Percentiles rank a stretch among this genome's conserved stretches.
Evolutionary conservation across 2,797 vertebrate species (phyloP).

Genomic region (Cygnus olor): DNA sequence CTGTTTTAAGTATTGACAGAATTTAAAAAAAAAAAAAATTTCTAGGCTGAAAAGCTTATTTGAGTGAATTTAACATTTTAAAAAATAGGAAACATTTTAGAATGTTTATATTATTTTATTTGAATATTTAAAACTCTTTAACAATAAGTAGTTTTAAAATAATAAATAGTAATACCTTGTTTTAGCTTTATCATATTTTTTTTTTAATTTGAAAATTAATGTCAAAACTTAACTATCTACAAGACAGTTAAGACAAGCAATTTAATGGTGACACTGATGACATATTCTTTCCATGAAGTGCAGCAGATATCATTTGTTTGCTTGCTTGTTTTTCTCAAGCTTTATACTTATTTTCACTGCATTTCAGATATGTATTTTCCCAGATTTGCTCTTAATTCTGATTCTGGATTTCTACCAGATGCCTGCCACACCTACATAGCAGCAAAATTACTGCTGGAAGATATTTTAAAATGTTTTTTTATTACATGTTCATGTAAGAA

Average conservation of each 20-base stretch:
- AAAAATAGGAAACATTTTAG: not conserved
- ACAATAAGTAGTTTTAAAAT: not conserved
- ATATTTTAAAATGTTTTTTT: not conserved
- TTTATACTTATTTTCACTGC: not conserved
- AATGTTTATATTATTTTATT: not conserved
- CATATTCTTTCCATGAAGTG: not conserved
- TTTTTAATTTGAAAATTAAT: not conserved
- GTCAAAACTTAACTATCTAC: rapidly evolving
- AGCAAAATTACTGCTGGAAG: not conserved
- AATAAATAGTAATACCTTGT: not conserved
- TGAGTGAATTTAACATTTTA: not conserved
- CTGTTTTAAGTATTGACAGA: not conserved
- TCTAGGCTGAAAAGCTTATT: not conserved
- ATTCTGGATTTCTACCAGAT: not conserved
- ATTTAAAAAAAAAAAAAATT: too few relatives aligned
- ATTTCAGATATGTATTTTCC: not conserved
- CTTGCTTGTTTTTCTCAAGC: not conserved
- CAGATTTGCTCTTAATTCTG: not conserved
- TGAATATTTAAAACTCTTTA: not conserved
- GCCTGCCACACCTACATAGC: not conserved
- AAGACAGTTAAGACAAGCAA: not conserved
- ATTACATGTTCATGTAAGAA: not conserved
- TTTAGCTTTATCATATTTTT: not conserved
- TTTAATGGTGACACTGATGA: not conserved
- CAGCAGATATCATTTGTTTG: not conserved